These are phyloP conservation scores for Murina feae DNA, from an alignment of 2,113 vertebrate species.

Conservation along the genomic window DNA sequence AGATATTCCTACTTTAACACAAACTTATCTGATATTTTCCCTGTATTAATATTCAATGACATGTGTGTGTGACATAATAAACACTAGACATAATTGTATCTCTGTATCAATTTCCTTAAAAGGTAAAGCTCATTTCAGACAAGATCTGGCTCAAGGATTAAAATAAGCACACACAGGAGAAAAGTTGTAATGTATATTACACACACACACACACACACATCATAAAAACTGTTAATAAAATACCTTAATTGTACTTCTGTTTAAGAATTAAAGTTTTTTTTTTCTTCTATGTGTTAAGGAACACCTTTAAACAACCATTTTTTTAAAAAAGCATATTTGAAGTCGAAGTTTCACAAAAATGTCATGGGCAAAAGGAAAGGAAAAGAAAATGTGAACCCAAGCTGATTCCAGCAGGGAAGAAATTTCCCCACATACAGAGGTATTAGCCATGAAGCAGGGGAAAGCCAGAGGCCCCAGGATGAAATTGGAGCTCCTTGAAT, in stretches of 20 bases:
- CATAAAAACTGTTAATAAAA: conserved; percentile 24
- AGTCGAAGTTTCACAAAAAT: neutral
- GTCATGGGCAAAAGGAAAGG: neutral
- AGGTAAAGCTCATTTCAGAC: conserved; percentile 42
- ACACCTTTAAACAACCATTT: neutral
- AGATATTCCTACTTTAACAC: neutral
- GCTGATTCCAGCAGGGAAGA: neutral
- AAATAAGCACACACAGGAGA: neutral
- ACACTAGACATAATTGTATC: neutral
- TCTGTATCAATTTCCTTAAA: conserved; percentile 23
- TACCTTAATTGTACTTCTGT: neutral
- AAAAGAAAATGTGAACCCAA: neutral
- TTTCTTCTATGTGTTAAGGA: neutral
- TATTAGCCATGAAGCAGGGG: neutral
- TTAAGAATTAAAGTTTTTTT: conserved; percentile 19
- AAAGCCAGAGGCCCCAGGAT: neutral
- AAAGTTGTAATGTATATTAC: neutral
- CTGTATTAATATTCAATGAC: neutral
- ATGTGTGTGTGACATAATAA: neutral
- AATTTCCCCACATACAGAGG: neutral
- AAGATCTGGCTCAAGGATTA: neutral
- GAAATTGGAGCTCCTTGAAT: neutral
- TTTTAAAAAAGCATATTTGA: neutral
- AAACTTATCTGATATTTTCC: neutral
- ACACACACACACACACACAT: no score